A percentile compares a stretch with the other conserved stretches of the same genome.
phyloP scores from a whole-genome alignment of 2,888 invertebrate genomes.

The Pherbina coryleti region DNA sequence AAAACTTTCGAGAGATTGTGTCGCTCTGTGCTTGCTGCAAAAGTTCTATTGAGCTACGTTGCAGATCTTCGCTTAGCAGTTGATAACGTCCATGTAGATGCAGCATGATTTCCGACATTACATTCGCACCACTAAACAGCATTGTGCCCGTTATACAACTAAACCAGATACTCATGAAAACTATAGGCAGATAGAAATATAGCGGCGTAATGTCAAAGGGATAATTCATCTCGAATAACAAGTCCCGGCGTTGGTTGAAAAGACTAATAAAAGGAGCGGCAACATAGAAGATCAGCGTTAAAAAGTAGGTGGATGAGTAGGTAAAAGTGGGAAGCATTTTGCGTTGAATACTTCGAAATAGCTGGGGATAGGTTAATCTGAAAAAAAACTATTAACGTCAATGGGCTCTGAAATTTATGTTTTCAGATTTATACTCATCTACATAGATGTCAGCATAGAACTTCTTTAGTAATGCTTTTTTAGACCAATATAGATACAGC shows the following conservation, averaged over 20 bases:
- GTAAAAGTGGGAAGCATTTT: conserved; percentile 54
- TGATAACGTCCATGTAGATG: conserved; percentile 61
- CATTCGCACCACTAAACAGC: conserved; percentile 57
- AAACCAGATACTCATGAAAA: conserved; percentile 52
- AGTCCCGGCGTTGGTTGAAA: conserved; percentile 50
- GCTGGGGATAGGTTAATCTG: conserved; percentile 45
- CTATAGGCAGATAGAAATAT: conserved; percentile 49
- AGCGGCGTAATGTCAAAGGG: conserved; percentile 54
- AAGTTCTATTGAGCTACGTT: conserved; percentile 39
- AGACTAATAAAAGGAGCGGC: conserved; percentile 52
- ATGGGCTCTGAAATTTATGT: background rate
- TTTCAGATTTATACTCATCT: conserved; percentile 22
- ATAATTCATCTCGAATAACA: conserved; percentile 57
- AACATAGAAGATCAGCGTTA: conserved; percentile 52
- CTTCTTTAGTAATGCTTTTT: background rate
- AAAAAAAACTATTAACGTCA: background rate
- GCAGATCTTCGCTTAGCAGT: conserved; percentile 53
- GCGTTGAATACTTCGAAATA: conserved; percentile 51
- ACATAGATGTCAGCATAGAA: conserved; percentile 7
- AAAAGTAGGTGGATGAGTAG: conserved; percentile 52
- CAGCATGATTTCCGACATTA: conserved; percentile 57
- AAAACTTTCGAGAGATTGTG: conserved; percentile 39
- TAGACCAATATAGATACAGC: background rate
- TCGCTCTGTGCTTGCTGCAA: conserved; percentile 22
- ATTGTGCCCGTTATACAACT: conserved; percentile 54